Conservation (phyloP, 2,888 invertebrate species). For the Nemoura dubitans region DNA sequence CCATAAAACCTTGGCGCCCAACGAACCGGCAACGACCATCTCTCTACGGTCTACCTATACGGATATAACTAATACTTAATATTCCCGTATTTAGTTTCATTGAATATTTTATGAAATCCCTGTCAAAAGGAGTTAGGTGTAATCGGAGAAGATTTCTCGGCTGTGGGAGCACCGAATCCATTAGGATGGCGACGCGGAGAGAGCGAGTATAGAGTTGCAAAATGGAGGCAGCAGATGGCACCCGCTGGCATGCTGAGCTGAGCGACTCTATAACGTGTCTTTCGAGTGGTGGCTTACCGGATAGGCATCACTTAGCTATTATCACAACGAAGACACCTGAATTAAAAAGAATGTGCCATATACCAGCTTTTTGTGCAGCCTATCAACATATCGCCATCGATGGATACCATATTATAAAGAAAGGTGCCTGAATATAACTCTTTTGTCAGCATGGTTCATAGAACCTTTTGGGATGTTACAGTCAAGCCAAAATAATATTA, state of each 20-base stretch:
- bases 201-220: neutral
- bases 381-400: too few species aligned
- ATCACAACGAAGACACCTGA: neutral
- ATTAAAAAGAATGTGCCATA: neutral
- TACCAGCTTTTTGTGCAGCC: too few species aligned
- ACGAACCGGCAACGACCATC: neutral
- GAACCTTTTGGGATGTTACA: too few species aligned
- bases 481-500: too few species aligned
- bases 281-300: too few species aligned
- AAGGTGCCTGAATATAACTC: too few species aligned
- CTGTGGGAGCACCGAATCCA: conserved; percentile 31
- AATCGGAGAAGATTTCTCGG: conserved; percentile 28
- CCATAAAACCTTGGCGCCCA: too few species aligned
- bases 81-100: neutral
- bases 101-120: conserved; percentile 38
- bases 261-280: too few species aligned
- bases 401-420: too few species aligned
- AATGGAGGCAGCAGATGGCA: conserved; percentile 29
- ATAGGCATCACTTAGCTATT: neutral
- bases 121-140: conserved; percentile 33
- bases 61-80: neutral
- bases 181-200: conserved; percentile 20
- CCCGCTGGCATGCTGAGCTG: too few species aligned
- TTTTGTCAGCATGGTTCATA: too few species aligned
- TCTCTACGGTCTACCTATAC: neutral